phyloP scores from a whole-genome alignment of 2,888 invertebrate genomes.

The Drosophila sordidula region DNA sequence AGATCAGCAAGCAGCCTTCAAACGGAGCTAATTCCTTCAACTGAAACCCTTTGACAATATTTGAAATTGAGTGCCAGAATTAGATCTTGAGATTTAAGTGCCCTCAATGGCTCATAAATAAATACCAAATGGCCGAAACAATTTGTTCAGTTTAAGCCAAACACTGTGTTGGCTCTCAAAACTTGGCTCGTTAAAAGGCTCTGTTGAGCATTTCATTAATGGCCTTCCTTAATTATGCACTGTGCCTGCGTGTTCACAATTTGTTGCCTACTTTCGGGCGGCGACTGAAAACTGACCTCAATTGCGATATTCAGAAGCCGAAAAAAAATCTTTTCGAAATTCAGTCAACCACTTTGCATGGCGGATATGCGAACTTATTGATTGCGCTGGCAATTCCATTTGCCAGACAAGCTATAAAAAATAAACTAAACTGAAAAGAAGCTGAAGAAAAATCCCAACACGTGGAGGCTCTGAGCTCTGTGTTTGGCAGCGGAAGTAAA shows the following conservation, averaged over 20 bases:
- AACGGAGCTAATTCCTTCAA: too few relatives aligned
- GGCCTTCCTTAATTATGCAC: slow-evolving; percentile 40
- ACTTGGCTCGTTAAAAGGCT: slow-evolving; percentile 22
- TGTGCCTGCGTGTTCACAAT: slow-evolving; percentile 8
- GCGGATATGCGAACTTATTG: slow-evolving; percentile 69
- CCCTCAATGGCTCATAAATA: slow-evolving; percentile 37
- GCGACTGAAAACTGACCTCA: slow-evolving; percentile 26
- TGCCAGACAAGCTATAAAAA: slow-evolving; percentile 17
- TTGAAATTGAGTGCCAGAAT: neutral
- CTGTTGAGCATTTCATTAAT: slow-evolving; percentile 39
- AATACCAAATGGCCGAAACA: slow-evolving; percentile 23
- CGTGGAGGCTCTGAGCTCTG: slow-evolving; percentile 23
- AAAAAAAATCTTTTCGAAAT: slow-evolving; percentile 39
- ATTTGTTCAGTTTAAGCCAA: slow-evolving; percentile 24
- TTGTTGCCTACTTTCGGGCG: slow-evolving; percentile 29
- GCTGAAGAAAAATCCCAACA: slow-evolving; percentile 20
- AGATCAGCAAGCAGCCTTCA: too few relatives aligned
- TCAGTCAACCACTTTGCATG: slow-evolving; percentile 59
- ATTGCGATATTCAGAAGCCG: slow-evolving; percentile 31
- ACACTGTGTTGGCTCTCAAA: slow-evolving; percentile 14
- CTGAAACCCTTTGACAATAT: slow-evolving; percentile 7
- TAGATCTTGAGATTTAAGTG: neutral
- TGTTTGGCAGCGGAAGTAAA: slow-evolving; percentile 64
- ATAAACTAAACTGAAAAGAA: slow-evolving; percentile 22
- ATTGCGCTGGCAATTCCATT: slow-evolving; percentile 56